These are phyloP conservation scores for Mergus octosetaceus DNA, from an alignment of 2,797 vertebrate species.

Conservation along the genomic window DNA sequence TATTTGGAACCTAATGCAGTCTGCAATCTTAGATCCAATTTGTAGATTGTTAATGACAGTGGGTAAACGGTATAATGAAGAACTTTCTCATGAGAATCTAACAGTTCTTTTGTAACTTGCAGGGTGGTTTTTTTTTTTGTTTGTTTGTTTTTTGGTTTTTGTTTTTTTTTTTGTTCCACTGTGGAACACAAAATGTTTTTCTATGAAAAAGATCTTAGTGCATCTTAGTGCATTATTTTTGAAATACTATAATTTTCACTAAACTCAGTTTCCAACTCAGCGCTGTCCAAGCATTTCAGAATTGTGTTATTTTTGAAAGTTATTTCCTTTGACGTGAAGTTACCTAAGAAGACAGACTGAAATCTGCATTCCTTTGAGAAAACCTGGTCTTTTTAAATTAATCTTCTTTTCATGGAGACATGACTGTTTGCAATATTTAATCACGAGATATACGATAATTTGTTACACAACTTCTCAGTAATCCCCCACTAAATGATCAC, in stretches of 20 bases:
- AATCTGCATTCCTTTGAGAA: conserved; percentile 55
- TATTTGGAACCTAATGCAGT: conserved; percentile 34
- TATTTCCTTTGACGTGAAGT: conserved; percentile 80
- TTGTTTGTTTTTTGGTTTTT: not conserved
- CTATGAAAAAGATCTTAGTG: conserved; percentile 82
- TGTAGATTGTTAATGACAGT: conserved; percentile 67
- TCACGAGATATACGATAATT: not conserved
- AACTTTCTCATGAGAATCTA: conserved; percentile 71
- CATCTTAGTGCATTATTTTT: conserved; percentile 81
- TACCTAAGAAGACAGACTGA: conserved; percentile 68
- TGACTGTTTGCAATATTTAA: not conserved
- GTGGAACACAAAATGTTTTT: conserved; percentile 82
- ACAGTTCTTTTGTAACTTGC: conserved; percentile 63
- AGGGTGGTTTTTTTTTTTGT: conserved; percentile 55
- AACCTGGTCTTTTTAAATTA: conserved; percentile 39
- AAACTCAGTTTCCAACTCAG: conserved; percentile 78
- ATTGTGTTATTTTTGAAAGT: conserved; percentile 81
- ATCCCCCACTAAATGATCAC: not conserved
- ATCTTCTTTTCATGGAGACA: conserved; percentile 7
- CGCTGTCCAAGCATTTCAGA: conserved; percentile 76
- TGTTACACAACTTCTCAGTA: not conserved
- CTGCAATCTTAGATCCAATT: conserved; percentile 64
- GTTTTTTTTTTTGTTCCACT: conserved; percentile 73
- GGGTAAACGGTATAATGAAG: conserved; percentile 43
- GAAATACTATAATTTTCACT: conserved; percentile 84